Conservation (phyloP, 2,113 vertebrate species). For the Eubucco bourcierii region DNA sequence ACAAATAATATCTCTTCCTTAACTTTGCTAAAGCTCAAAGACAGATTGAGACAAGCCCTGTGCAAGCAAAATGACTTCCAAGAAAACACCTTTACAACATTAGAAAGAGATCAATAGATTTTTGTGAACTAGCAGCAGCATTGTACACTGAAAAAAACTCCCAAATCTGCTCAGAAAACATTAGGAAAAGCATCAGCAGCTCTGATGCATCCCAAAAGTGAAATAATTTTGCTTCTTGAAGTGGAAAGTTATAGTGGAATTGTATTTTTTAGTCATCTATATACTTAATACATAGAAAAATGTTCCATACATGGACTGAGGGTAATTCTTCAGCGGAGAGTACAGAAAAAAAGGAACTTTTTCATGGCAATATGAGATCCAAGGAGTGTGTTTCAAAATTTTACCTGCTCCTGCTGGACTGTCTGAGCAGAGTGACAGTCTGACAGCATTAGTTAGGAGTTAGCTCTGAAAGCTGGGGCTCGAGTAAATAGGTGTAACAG, state of each 20-base stretch:
- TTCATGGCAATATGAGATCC: background rate
- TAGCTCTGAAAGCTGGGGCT: background rate
- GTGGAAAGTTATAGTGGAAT: background rate
- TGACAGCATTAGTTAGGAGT: slow-evolving; percentile 4
- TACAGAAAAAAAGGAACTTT: background rate
- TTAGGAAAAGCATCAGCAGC: background rate
- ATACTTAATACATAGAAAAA: slow-evolving; percentile 5
- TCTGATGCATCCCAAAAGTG: background rate
- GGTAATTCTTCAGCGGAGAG: background rate
- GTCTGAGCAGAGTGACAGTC: background rate
- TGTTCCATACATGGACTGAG: background rate
- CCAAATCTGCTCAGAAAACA: background rate
- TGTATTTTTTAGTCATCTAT: background rate
- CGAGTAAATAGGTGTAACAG: slow-evolving; percentile 68
- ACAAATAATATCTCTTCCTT: background rate
- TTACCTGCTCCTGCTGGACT: background rate
- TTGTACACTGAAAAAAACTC: background rate
- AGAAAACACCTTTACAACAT: background rate
- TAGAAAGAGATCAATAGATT: background rate
- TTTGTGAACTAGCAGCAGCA: background rate
- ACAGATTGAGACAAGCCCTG: background rate
- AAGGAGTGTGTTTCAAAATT: slow-evolving; percentile 7
- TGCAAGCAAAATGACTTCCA: background rate
- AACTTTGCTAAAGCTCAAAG: background rate
- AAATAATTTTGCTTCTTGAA: background rate